phyloP scores from a whole-genome alignment of 1,140 invertebrate species.

The Neodiprion lecontei region DNA sequence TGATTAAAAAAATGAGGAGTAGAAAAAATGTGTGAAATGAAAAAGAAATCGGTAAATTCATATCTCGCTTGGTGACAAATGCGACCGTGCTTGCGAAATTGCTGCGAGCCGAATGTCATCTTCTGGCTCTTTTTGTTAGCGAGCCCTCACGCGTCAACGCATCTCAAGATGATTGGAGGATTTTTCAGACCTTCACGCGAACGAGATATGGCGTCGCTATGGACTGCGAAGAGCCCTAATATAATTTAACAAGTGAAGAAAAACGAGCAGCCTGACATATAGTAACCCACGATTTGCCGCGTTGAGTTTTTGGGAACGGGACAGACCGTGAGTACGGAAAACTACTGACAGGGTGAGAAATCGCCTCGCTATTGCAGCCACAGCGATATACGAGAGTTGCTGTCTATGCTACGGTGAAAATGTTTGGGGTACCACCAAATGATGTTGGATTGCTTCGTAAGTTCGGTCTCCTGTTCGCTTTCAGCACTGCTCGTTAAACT shows the following conservation, averaged over 20 bases:
- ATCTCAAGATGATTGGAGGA: constrained; percentile 13
- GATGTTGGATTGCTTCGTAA: constrained; percentile 31
- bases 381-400: neutral
- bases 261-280: constrained; percentile 12
- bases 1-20: too few species aligned
- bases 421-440: constrained; percentile 16
- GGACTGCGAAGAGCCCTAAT: neutral
- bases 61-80: neutral
- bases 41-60: neutral
- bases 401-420: neutral
- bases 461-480: constrained; percentile 27
- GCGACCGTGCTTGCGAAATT: too few species aligned
- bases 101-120: too few species aligned
- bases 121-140: neutral
- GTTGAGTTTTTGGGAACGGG: neutral
- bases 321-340: neutral
- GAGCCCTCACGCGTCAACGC: neutral
- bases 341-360: neutral
- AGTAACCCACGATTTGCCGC: neutral
- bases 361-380: neutral
- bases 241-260: constrained; percentile 19
- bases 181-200: neutral
- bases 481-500: constrained; percentile 24
- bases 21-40: neutral
- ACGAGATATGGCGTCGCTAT: neutral